Evolutionary conservation across 2,113 vertebrate genomes (phyloP).

Genomic region (Ictidomys tridecemlineatus): DNA sequence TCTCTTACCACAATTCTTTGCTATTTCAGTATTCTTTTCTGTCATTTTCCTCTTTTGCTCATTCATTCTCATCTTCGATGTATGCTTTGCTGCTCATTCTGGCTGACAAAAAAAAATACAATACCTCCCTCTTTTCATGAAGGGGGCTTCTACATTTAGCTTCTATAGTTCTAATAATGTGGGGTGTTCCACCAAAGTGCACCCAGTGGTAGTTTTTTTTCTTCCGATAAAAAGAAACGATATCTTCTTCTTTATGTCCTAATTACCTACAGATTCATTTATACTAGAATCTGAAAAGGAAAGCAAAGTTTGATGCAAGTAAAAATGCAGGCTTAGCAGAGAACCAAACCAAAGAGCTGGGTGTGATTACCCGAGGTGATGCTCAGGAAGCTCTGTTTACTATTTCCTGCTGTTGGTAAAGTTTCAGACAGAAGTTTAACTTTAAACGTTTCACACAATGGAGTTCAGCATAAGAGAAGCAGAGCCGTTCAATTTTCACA

Average conservation of each 20-base stretch:
- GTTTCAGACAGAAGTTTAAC: constrained; percentile 71
- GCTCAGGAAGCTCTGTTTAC: constrained; percentile 73
- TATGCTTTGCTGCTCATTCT: not conserved
- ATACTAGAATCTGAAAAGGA: not conserved
- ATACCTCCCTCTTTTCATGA: not conserved
- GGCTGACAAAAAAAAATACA: not conserved
- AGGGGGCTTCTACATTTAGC: not conserved
- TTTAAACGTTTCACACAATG: constrained; percentile 71
- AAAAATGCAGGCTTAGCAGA: not conserved
- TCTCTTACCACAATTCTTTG: constrained; percentile 36
- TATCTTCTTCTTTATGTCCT: constrained; percentile 27
- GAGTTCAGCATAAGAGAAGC: constrained; percentile 78
- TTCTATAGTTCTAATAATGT: not conserved
- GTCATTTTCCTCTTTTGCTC: not conserved
- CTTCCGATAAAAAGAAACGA: not conserved
- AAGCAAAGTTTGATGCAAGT: not conserved
- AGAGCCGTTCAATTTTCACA: constrained; percentile 87
- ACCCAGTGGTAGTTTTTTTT: not conserved
- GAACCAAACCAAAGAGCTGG: not conserved
- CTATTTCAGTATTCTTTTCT: constrained; percentile 17
- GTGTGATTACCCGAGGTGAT: constrained; percentile 46
- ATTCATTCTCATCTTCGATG: constrained; percentile 37
- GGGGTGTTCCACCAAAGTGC: not conserved
- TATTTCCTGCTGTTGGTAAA: constrained; percentile 43
- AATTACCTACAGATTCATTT: constrained; percentile 62